Conservation (phyloP, 2,888 invertebrate species). For the Orthosia gothica region DNA sequence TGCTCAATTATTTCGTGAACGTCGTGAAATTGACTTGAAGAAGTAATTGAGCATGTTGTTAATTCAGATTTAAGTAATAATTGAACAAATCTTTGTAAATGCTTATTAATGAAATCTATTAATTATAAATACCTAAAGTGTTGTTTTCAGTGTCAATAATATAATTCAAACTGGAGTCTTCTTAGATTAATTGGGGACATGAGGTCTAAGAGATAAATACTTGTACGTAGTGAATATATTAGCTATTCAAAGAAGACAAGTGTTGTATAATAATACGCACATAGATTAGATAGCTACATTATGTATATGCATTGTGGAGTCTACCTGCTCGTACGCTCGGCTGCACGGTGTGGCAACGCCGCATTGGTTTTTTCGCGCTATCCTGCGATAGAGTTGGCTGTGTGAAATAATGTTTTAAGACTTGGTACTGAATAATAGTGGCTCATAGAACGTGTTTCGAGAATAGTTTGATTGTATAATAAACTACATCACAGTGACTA, state of each 20-base stretch:
- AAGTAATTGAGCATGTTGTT: constrained; percentile 27
- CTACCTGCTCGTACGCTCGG: constrained; percentile 88
- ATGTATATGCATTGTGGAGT: constrained; percentile 83
- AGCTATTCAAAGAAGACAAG: constrained; percentile 82
- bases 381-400: constrained; percentile 84
- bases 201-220: constrained; percentile 78
- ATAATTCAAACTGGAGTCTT: constrained; percentile 80
- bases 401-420: constrained; percentile 81
- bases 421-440: constrained; percentile 75
- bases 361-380: constrained; percentile 88
- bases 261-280: constrained; percentile 86
- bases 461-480: constrained; percentile 79
- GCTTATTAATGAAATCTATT: constrained; percentile 1
- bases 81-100: constrained; percentile 8
- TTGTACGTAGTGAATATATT: constrained; percentile 69
- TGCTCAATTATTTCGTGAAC: constrained; percentile 44
- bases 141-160: constrained; percentile 59
- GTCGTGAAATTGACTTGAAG: constrained; percentile 35
- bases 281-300: constrained; percentile 73
- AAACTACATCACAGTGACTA: constrained; percentile 77
- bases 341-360: constrained; percentile 90
- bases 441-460: constrained; percentile 79
- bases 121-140: constrained; percentile 20
- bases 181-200: constrained; percentile 82
- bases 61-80: constrained; percentile 22